phyloP scores from a whole-genome alignment of 2,797 vertebrate genomes.

The Syngnathus rostellatus region DNA sequence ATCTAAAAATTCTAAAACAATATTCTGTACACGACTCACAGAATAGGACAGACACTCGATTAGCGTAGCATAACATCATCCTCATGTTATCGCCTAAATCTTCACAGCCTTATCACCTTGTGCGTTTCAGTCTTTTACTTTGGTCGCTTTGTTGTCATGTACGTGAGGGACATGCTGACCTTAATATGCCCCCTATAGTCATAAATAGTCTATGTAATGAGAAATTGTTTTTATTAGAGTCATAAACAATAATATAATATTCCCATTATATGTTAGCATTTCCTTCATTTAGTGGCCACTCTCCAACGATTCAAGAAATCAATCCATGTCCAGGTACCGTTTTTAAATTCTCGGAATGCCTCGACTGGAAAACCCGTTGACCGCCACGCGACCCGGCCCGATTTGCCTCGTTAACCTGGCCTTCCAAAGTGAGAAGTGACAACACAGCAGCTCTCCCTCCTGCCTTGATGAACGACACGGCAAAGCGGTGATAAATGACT shows the following conservation, averaged over 20 bases:
- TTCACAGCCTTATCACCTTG: neutral
- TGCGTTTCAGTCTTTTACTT: neutral
- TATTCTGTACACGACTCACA: no score
- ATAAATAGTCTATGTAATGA: neutral
- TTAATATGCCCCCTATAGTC: neutral
- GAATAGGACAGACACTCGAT: neutral
- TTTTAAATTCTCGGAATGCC: neutral
- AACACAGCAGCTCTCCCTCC: slow-evolving; percentile 19
- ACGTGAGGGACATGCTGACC: neutral
- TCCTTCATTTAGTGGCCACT: neutral
- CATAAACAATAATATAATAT: no score
- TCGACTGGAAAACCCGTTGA: neutral
- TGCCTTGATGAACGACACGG: slow-evolving; percentile 36
- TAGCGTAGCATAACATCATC: neutral
- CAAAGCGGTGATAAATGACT: slow-evolving; percentile 26
- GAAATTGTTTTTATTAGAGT: neutral
- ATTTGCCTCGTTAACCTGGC: slow-evolving; percentile 23
- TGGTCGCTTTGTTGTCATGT: neutral
- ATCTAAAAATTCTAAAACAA: no score
- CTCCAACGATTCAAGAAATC: neutral
- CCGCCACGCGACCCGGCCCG: slow-evolving; percentile 7
- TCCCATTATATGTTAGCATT: no score
- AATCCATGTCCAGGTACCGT: neutral
- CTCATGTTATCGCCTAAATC: neutral
- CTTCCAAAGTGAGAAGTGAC: slow-evolving; percentile 28